Evolutionary conservation across 1,140 invertebrate species (phyloP).

Genomic region (Reticulitermes speratus): DNA sequence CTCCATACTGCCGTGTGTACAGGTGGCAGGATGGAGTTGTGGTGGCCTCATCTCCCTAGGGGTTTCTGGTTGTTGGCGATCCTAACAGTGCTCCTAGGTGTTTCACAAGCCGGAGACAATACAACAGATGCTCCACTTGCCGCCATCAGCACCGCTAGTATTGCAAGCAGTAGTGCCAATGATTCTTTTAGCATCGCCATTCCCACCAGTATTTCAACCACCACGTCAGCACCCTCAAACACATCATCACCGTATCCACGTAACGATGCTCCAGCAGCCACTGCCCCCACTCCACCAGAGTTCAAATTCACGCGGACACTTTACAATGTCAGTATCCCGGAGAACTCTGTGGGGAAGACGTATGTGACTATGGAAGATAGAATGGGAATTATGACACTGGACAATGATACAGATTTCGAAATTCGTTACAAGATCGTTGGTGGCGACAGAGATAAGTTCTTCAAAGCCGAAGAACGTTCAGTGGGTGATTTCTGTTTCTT

Average conservation of each 20-base stretch:
- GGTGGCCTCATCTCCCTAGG: background rate
- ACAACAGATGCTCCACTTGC: conserved; percentile 30
- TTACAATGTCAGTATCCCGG: conserved; percentile 90
- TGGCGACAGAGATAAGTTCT: conserved; percentile 86
- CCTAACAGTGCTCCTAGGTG: background rate
- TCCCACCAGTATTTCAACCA: background rate
- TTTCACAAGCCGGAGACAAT: background rate
- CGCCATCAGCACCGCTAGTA: conserved; percentile 27
- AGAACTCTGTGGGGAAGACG: conserved; percentile 87
- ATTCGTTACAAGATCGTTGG: conserved; percentile 79
- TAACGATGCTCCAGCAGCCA: conserved; percentile 26
- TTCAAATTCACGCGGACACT: conserved; percentile 68
- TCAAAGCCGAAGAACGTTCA: conserved; percentile 83
- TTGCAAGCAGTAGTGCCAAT: conserved; percentile 25
- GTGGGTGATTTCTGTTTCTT: conserved; percentile 95
- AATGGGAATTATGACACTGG: conserved; percentile 65
- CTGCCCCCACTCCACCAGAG: conserved; percentile 22
- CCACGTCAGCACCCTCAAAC: background rate
- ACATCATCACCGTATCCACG: background rate
- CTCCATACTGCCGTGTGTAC: background rate
- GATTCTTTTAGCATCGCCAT: conserved; percentile 24
- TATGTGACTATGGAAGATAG: conserved; percentile 64
- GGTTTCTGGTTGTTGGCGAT: background rate
- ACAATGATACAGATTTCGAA: conserved; percentile 46
- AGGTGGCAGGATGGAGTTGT: background rate